Percentiles rank a stretch among this genome's conserved stretches.
These are phyloP conservation scores for Pipra filicauda DNA, from an alignment of 2,113 vertebrate species.

Conservation along the genomic window DNA sequence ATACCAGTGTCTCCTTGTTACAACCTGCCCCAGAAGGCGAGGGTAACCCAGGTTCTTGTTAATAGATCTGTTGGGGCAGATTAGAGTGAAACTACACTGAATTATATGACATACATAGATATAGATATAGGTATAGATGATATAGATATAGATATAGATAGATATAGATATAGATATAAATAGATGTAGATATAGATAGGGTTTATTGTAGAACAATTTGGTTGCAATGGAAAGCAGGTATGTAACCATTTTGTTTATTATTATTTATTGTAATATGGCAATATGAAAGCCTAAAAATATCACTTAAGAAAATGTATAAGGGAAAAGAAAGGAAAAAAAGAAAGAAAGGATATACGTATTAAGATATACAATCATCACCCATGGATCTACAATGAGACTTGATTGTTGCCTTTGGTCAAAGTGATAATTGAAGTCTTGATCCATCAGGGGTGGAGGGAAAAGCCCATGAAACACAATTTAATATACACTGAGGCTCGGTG, in stretches of 20 bases:
- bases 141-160: background rate
- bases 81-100: background rate
- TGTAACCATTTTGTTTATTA: background rate
- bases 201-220: background rate
- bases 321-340: background rate
- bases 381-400: background rate
- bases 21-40: fast-evolving
- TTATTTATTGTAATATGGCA: background rate
- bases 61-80: background rate
- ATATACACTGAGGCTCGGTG: background rate
- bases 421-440: background rate
- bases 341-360: background rate
- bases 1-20: background rate
- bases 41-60: no score
- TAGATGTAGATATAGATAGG: no score
- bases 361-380: background rate
- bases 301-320: background rate
- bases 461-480: background rate
- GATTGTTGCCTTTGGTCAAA: background rate
- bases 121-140: background rate
- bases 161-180: no score
- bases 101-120: background rate
- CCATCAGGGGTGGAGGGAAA: background rate
- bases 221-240: background rate
- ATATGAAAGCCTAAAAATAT: background rate